Conservation (phyloP, 2,888 invertebrate species). For the Choreutis nemorana region DNA sequence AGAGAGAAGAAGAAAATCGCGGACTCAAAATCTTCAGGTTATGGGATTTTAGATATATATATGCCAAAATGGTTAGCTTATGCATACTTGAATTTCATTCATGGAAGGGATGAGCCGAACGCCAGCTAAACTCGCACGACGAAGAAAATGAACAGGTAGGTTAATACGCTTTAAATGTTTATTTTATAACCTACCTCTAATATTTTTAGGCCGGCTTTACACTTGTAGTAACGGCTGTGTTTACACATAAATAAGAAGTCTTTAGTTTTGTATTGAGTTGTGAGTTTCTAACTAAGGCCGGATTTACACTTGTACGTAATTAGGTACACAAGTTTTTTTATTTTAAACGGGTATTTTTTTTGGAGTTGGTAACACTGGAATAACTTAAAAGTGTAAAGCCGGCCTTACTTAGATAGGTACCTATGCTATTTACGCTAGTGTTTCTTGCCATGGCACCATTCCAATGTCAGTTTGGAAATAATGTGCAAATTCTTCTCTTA, state of each 20-base stretch:
- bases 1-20: conserved; percentile 14
- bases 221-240: conserved; percentile 1
- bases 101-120: conserved; percentile 12
- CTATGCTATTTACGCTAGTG: conserved; percentile 8
- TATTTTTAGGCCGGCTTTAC: conserved; percentile 1
- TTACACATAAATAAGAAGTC: conserved; percentile 1
- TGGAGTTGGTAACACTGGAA: neutral
- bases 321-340: neutral
- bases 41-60: conserved; percentile 10
- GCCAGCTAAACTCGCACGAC: conserved; percentile 9
- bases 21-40: conserved; percentile 13
- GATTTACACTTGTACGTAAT: neutral
- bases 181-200: conserved; percentile 2
- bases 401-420: conserved; percentile 1
- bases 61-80: conserved; percentile 13
- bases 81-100: conserved; percentile 12
- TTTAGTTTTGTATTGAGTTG: neutral
- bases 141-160: conserved; percentile 6
- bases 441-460: conserved; percentile 13
- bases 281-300: conserved; percentile 2
- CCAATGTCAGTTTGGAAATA: conserved; percentile 13
- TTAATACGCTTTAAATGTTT: neutral
- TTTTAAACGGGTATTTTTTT: neutral
- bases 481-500: too few relatives aligned
- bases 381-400: neutral